A percentile compares a stretch with the other conserved stretches of the same genome.
These are phyloP conservation scores for Sebastolobus alascanus DNA, from an alignment of 2,797 vertebrate species.

Conservation along the genomic window DNA sequence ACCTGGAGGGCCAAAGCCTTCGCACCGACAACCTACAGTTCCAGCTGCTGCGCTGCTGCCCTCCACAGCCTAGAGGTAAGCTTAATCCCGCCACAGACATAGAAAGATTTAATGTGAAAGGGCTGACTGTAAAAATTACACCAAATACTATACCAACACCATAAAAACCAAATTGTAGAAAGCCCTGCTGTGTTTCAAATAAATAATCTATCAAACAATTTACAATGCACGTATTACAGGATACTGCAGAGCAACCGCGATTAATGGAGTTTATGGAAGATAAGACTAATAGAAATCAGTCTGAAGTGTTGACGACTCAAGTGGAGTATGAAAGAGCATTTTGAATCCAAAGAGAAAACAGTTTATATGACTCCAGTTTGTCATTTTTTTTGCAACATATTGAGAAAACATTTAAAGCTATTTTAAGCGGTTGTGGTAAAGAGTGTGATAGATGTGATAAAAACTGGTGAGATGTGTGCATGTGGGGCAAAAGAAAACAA, in stretches of 20 bases:
- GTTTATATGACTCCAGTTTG: neutral
- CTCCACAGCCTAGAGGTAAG: slow-evolving; percentile 95
- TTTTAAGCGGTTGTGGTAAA: neutral
- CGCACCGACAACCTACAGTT: slow-evolving; percentile 95
- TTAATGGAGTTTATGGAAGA: neutral
- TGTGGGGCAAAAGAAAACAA: neutral
- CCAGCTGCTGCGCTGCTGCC: slow-evolving; percentile 92
- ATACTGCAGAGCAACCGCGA: neutral
- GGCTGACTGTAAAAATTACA: neutral
- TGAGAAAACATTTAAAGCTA: neutral
- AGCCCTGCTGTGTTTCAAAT: neutral
- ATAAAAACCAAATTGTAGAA: neutral
- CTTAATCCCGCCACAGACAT: neutral
- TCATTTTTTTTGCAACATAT: neutral
- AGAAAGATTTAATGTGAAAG: neutral
- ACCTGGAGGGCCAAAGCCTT: slow-evolving; percentile 93
- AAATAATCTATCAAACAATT: neutral
- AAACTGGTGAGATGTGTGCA: neutral
- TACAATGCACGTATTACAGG: neutral
- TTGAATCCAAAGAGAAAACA: neutral
- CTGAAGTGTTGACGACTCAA: neutral
- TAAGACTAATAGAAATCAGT: neutral
- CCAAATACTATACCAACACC: neutral
- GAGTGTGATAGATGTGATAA: neutral
- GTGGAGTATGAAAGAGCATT: slow-evolving; percentile 1